Base-by-base conservation (phyloP, 1,140 invertebrate species). In the Drosophila oshimai region DNA sequence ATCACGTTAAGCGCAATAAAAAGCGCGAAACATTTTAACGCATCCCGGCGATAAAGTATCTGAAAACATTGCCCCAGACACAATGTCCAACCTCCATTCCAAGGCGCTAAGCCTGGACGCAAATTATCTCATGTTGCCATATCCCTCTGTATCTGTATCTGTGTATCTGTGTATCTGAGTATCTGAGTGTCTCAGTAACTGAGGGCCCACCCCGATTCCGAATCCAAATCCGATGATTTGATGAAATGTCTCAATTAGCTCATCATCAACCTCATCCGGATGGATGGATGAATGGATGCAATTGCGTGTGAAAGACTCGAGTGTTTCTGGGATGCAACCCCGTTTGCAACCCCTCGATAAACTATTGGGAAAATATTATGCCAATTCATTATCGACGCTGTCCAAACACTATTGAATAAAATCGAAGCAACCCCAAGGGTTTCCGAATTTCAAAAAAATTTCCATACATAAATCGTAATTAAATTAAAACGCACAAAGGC, bases 1-100 rank as follows among this genome's bases (percentile, higher is more conserved):
- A 86, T 86, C 81, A 81, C 81, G 81, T 86, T 87, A 86, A 86
- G 76, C 81, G 72, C 76, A 87, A 86, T 86, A 86, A 86, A 86
- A 86, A 86, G 76, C 81, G 81, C 83, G 81, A 86, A 86, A 86
- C 81, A 86, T 86, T 81, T 86, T 86, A 86, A 86, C 81, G 81
- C 81, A 78, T 86, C 76, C 33, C 57, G 41, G 76, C 81, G 81
- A 86, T 86, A 86, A 86, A 86, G 81, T 86, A 86, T 86, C 81
- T 87, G 81, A 74, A 86, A 86, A 86, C 79, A 83, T 83, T 83
- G 79, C 64, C 58, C 62, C 79, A 68, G 70, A 79, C 73, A 69
- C 73, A 69, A 70, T 81, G 77, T 76, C n/a, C n/a, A n/a, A n/a
- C n/a, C n/a, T 39, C 57, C 53, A 69, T 83, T 83, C 55, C 80